Percentiles rank a stretch among this genome's conserved stretches.
phyloP scores from a whole-genome alignment of 2,113 vertebrate genomes.

The Urocolius indicus region DNA sequence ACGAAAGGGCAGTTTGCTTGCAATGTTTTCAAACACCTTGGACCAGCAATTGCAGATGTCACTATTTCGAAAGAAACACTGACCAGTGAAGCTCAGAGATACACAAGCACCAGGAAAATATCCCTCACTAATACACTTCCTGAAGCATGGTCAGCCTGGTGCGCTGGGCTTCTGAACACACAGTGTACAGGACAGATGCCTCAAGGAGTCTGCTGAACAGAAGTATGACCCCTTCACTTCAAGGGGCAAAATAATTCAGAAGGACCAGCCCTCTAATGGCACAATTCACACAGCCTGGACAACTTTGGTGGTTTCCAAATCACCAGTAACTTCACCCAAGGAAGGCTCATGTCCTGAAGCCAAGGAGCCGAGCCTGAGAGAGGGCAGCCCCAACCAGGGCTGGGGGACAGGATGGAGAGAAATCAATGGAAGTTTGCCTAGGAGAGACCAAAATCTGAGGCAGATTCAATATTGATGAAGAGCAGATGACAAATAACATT shows the following conservation, averaged over 20 bases:
- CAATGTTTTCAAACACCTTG: not conserved
- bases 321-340: rapidly evolving
- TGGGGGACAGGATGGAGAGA: not conserved
- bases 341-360: not conserved
- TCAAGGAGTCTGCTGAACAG: not conserved
- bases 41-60: not conserved
- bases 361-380: rapidly evolving
- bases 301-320: rapidly evolving
- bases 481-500: rapidly evolving
- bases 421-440: rapidly evolving
- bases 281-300: rapidly evolving
- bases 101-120: not conserved
- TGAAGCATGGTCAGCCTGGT: rapidly evolving
- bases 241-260: not conserved
- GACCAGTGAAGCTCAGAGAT: not conserved
- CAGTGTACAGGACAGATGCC: rapidly evolving
- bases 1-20: not conserved
- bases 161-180: not conserved
- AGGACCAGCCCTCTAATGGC: no score
- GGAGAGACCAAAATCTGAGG: not conserved
- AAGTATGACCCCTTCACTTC: rapidly evolving
- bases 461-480: rapidly evolving
- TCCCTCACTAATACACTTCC: not conserved
- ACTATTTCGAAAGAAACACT: no score
- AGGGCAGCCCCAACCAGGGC: rapidly evolving